A percentile compares a stretch with the other conserved stretches of the same genome.
Conservation (phyloP, 2,888 invertebrate species). For the Rhagonycha fulva region DNA sequence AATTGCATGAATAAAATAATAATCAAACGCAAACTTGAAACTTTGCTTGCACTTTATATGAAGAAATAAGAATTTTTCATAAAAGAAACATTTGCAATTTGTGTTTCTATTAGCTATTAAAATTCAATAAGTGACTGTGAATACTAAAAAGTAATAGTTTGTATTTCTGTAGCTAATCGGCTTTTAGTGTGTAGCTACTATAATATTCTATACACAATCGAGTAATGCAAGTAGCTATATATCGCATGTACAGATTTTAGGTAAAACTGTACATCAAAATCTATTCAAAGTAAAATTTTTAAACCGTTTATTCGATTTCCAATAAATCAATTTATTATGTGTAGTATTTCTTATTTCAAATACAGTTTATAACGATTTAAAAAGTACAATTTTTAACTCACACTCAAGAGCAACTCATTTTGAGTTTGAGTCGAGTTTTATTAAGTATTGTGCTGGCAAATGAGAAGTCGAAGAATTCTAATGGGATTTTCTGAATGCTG, state of each 20-base stretch:
- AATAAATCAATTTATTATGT: not conserved
- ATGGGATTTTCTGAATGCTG: constrained; percentile 23
- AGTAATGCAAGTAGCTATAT: too few relatives aligned
- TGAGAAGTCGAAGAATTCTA: constrained; percentile 22
- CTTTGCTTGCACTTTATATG: not conserved
- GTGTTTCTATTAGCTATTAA: too few relatives aligned
- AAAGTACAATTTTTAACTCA: constrained; percentile 15
- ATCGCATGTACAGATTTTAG: too few relatives aligned
- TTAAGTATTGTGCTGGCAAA: constrained; percentile 25
- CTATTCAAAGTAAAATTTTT: too few relatives aligned
- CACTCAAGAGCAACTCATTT: constrained; percentile 17
- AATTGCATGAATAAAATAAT: not conserved
- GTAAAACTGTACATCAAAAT: too few relatives aligned
- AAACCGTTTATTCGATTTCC: not conserved
- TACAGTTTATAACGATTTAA: not conserved
- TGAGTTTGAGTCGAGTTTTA: constrained; percentile 16
- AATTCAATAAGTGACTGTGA: too few relatives aligned
- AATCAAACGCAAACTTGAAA: not conserved
- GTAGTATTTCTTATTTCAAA: not conserved
- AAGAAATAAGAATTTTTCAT: not conserved
- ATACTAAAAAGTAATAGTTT: too few relatives aligned
- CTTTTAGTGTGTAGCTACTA: too few relatives aligned
- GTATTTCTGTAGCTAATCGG: too few relatives aligned
- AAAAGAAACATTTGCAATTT: not conserved
- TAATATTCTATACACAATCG: too few relatives aligned